Conservation (phyloP, 2,113 vertebrate species). For the Panurus biarmicus region DNA sequence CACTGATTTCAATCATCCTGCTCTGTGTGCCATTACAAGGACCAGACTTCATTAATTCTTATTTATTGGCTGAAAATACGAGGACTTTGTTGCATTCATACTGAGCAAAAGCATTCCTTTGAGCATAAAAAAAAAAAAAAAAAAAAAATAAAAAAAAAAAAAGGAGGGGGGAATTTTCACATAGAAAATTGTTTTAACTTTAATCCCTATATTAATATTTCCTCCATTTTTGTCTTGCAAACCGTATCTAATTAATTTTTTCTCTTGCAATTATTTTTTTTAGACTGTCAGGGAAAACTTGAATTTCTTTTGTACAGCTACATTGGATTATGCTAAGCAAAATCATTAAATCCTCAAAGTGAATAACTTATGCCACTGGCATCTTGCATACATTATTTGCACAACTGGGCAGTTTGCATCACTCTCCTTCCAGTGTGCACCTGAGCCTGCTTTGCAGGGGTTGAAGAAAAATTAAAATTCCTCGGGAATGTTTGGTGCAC, state of each 20-base stretch:
- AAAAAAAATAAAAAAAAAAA: no score
- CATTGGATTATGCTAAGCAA: background rate
- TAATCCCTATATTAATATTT: background rate
- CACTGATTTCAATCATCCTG: background rate
- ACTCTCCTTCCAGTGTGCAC: background rate
- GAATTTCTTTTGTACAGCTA: background rate
- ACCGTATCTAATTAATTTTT: background rate
- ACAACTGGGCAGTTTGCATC: background rate
- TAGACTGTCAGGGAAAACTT: background rate
- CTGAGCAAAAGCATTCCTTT: background rate
- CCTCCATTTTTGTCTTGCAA: background rate
- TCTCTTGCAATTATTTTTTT: background rate
- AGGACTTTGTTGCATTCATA: background rate
- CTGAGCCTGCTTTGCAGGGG: background rate
- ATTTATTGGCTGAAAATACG: background rate
- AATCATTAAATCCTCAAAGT: background rate
- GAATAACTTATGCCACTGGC: background rate
- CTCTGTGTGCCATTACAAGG: background rate
- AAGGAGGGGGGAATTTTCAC: background rate
- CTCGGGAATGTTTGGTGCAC: background rate
- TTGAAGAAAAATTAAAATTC: constrained; percentile 26
- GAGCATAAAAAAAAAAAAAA: background rate
- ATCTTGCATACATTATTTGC: background rate
- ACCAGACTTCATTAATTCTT: background rate
- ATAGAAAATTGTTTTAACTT: background rate